phyloP scores from a whole-genome alignment of 2,888 invertebrate genomes.

The Scaptodrosophila latifasciaeformis region DNA sequence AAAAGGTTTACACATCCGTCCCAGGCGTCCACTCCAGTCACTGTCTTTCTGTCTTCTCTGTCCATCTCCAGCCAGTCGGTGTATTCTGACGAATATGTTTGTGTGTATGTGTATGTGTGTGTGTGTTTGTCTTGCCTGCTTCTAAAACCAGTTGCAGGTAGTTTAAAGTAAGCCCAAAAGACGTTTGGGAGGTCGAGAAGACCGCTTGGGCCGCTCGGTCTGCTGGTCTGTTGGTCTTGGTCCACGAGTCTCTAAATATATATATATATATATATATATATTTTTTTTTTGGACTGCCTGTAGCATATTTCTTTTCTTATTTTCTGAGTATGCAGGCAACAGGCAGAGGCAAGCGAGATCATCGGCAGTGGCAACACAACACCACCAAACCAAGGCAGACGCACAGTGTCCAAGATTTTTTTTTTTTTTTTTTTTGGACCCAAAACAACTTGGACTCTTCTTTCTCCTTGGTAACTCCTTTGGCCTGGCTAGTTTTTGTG shows the following conservation, averaged over 20 bases:
- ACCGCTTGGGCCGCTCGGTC: too few relatives aligned
- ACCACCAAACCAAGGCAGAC: conserved; percentile 10
- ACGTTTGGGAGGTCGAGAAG: too few relatives aligned
- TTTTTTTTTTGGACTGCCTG: conserved; percentile 35
- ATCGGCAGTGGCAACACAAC: not conserved
- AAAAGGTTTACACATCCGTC: conserved; percentile 13
- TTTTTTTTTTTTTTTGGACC: not conserved
- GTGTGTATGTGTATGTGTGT: too few relatives aligned
- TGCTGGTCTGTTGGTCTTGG: too few relatives aligned
- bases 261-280: not conserved
- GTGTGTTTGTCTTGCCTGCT: too few relatives aligned
- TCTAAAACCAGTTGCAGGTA: conserved; percentile 72
- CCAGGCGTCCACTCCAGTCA: conserved; percentile 10
- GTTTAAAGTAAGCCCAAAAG: conserved; percentile 63
- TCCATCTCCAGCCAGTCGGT: conserved; percentile 43
- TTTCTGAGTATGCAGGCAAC: conserved; percentile 23
- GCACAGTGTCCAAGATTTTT: conserved; percentile 33
- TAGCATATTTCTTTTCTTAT: not conserved
- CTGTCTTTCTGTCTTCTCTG: conserved; percentile 16
- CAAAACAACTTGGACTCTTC: not conserved
- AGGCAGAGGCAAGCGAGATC: conserved; percentile 16
- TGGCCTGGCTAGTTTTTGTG: too few relatives aligned
- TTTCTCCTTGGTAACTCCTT: not conserved
- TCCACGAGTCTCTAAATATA: not conserved
- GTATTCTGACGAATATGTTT: too few relatives aligned